Base-by-base conservation (phyloP, 2,113 vertebrate genomes). In the Nansenia antarctica region DNA sequence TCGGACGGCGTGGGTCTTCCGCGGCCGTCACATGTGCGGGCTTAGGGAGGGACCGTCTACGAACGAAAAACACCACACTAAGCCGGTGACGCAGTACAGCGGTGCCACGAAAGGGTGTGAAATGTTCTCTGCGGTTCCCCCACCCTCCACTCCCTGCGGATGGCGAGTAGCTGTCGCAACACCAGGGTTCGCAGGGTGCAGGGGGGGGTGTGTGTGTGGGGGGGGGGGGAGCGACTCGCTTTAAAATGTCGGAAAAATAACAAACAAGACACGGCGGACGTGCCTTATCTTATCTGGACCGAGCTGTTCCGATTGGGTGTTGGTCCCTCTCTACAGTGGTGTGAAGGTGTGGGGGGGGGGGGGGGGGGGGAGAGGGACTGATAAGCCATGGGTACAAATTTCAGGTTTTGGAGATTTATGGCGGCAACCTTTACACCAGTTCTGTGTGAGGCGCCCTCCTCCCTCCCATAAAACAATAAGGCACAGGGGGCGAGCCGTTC, bases 401-500 rank as follows among this genome's bases (percentile, higher is more conserved):
- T 82, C 82, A 82, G 79, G 75, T 82, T 84, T 86, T 60, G 73
- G 73, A 79, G 55, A 75, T 86, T 86, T 84, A 84, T 82, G 67
- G 65, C n/a, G 72, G 61, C 73, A 81, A 86, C 82, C 82, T 86
- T 86, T 86, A 84, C 70, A 52, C 77, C 3, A 9, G 42, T 30
- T 72, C 55, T 47, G 58, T 64, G 31, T 78, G 80, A 71, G 39
- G 62, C 64, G 60, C 80, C 72, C 65, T 70, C 34, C 58, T 65
- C 69, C 64, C 52, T 35, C 60, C 65, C 72, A 78, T 80, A 78
- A 82, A 84, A 74, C 74, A 82, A 74, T 74, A 65, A 61, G 64
- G 45, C 39, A 31, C 54, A 63, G 49, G 65, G 68, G 63, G 47
- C 24, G 37, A 55, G 58, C 52, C 53, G 47, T 39, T 60, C 20